Conservation (phyloP, 2,888 invertebrate species). For the Caenorhabditis zanzibari region DNA sequence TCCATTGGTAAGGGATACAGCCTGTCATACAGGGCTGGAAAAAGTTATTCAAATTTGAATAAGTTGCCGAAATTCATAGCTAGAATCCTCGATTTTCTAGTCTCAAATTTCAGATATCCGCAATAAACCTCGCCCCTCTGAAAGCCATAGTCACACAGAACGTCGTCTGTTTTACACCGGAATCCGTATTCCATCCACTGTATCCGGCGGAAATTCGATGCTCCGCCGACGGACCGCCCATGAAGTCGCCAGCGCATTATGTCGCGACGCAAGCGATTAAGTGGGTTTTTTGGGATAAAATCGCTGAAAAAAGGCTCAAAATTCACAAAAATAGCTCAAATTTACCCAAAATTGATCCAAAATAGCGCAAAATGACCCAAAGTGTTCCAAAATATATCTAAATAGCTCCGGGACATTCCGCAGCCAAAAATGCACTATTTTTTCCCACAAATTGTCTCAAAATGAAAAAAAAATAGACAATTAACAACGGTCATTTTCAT, state of each 20-base stretch:
- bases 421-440: too few species aligned
- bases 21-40: too few species aligned
- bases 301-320: not conserved
- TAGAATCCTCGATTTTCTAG: too few species aligned
- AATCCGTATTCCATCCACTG: constrained; percentile 82
- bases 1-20: constrained; percentile 72
- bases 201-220: constrained; percentile 79
- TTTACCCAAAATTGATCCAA: too few species aligned
- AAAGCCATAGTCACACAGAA: constrained; percentile 75
- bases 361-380: too few species aligned
- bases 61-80: too few species aligned
- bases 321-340: not conserved
- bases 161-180: constrained; percentile 82
- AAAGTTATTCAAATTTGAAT: not conserved
- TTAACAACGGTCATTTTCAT: too few species aligned
- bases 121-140: constrained; percentile 59
- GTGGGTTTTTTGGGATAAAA: constrained; percentile 60
- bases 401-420: too few species aligned
- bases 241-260: constrained; percentile 80
- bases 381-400: too few species aligned
- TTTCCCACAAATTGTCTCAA: too few species aligned
- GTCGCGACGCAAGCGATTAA: constrained; percentile 77
- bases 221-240: constrained; percentile 58
- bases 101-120: constrained; percentile 60
- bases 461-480: too few species aligned